Base-by-base conservation (phyloP, 2,888 invertebrate species). In the Zootermopsis nevadensis region DNA sequence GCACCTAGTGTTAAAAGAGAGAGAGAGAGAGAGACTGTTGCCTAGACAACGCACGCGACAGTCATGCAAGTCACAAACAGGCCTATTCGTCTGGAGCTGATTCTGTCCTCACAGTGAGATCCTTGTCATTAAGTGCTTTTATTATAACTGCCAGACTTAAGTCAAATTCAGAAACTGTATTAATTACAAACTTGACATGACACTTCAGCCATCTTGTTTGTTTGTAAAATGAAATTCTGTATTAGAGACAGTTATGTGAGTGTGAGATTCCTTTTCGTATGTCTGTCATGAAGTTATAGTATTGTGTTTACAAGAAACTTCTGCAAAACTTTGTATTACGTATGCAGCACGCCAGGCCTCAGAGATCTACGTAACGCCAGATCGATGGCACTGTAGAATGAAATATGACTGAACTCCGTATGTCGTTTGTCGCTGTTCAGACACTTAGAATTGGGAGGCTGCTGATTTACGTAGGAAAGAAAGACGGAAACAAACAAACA, bases 151-250 rank as follows among this genome's bases (percentile, higher is more conserved):
- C 60, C 27, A 27, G n/a, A 60, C 27, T 60, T 60, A 27, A 60
- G n/a, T 60, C 60, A 27, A 27, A 60, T 60, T 60, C 60, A 60
- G 60, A 60, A 60, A 60, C 60, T 60, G 60, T 60, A n/a, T 60
- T 60, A n/a, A 60, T 60, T 60, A 60, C 60, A 60, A 60, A 60
- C 60, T 60, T 60, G n/a, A 27, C 60, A 27, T 60, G 60, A 8
- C 60, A 60, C 60, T 60, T 27, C 60, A 60, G n/a, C 60, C 60
- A 60, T 60, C 60, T 60, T 27, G 27, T 60, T 60, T 60, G 27
- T 60, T n/a, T 60, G n/a, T 60, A 60, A 60, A 60, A 60, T 60
- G 60, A 60, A 60, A 27, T 60, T 60, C 60, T n/a, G n/a, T n/a
- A 60, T 60, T 27, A 60, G n/a, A 60, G 60, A 27, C 27, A 27